Evolutionary conservation across 2,113 vertebrate species (phyloP).

Genomic region (Tetrao urogallus): DNA sequence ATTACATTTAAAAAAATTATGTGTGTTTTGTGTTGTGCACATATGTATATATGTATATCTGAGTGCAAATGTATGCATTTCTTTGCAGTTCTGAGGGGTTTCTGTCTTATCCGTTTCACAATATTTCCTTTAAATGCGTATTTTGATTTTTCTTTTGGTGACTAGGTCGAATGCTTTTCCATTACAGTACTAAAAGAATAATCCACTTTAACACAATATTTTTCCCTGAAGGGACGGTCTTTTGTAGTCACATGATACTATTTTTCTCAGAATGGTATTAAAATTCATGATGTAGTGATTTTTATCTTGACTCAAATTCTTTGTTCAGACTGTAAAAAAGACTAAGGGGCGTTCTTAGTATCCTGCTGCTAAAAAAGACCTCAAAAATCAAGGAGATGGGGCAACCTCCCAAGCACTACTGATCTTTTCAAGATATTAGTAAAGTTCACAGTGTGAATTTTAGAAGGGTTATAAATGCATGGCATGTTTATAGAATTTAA

Average conservation of each 20-base stretch:
- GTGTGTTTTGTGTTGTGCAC: not conserved
- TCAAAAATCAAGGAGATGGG: not conserved
- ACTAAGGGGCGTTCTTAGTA: constrained; percentile 52
- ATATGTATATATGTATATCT: not conserved
- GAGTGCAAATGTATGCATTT: not conserved
- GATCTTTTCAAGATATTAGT: constrained; percentile 44
- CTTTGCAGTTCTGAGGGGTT: constrained; percentile 33
- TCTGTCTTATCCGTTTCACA: constrained; percentile 68
- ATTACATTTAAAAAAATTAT: not conserved
- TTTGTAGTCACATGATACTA: constrained; percentile 66
- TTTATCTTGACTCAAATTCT: constrained; percentile 73
- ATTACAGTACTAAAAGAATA: constrained; percentile 73
- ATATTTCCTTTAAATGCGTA: constrained; percentile 77
- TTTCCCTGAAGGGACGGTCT: constrained; percentile 71
- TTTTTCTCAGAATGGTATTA: constrained; percentile 75
- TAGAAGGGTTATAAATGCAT: not conserved
- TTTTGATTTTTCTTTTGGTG: constrained; percentile 78
- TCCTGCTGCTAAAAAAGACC: constrained; percentile 39
- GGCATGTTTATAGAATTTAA: not conserved
- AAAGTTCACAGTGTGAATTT: constrained; percentile 49
- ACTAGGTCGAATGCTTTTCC: constrained; percentile 67
- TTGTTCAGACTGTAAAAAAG: constrained; percentile 64
- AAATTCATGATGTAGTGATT: constrained; percentile 68
- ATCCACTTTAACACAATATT: constrained; percentile 75
- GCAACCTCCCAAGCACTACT: not conserved